Evolutionary conservation across 1,140 invertebrate species (phyloP).

Genomic region (Zaprionus vittiger): DNA sequence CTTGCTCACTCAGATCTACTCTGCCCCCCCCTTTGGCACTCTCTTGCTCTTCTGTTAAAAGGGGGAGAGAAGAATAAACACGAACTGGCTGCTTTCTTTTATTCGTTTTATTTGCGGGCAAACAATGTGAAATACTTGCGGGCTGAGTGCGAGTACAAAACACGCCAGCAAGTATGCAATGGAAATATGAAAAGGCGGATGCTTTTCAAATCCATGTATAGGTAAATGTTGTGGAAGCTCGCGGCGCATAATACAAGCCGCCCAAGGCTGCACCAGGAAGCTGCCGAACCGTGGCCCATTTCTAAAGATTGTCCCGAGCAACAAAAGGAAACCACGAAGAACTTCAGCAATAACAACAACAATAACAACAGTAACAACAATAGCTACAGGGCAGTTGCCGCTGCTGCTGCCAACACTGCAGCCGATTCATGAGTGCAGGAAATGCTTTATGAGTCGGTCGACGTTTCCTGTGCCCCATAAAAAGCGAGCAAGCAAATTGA

Average conservation of each 20-base stretch:
- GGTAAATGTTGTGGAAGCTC: constrained; percentile 69
- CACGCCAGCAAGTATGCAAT: constrained; percentile 45
- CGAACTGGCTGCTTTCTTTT: constrained; percentile 42
- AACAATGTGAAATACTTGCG: constrained; percentile 72
- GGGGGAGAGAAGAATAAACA: constrained; percentile 48
- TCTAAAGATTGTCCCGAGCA: constrained; percentile 52
- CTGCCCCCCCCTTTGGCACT: neutral
- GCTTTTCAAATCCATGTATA: constrained; percentile 28
- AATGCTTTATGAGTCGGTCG: constrained; percentile 75
- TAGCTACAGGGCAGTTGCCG: constrained; percentile 10
- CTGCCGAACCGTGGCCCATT: constrained; percentile 65
- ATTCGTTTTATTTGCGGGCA: constrained; percentile 66
- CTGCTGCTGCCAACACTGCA: constrained; percentile 32
- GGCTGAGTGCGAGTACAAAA: constrained; percentile 58
- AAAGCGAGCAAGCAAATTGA: constrained; percentile 72
- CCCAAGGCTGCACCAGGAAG: constrained; percentile 60
- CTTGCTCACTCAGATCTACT: neutral
- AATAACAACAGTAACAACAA: constrained; percentile 9
- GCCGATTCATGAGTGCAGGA: constrained; percentile 76
- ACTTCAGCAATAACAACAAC: constrained; percentile 35
- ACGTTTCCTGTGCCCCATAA: constrained; percentile 66
- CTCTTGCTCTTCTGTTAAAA: neutral
- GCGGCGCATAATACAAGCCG: constrained; percentile 38
- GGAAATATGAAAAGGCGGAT: constrained; percentile 15
- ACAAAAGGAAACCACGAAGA: constrained; percentile 44